A percentile compares a stretch with the other conserved stretches of the same genome.
These are phyloP conservation scores for Nannobrachium achirus DNA, from an alignment of 2,113 vertebrate genomes.

Conservation along the genomic window DNA sequence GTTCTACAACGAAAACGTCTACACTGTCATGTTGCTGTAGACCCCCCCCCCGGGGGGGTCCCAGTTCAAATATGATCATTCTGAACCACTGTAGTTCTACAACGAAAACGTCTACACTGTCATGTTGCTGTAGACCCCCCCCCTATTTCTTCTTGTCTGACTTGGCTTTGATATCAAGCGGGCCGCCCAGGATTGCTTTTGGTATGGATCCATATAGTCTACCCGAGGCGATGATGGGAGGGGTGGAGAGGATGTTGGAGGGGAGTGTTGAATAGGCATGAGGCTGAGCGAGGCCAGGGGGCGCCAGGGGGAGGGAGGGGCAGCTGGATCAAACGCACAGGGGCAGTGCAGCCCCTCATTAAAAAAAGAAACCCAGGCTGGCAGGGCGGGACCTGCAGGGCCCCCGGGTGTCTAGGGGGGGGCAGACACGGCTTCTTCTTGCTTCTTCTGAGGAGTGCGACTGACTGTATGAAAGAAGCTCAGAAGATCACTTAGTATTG, in stretches of 20 bases:
- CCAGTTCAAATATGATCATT: too few species aligned
- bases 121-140: background rate
- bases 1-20: slow-evolving; percentile 32
- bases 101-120: slow-evolving; percentile 36
- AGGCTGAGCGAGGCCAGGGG: slow-evolving; percentile 40
- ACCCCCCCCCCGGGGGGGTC: background rate
- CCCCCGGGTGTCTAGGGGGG: slow-evolving; percentile 57
- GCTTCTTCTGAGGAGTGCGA: slow-evolving; percentile 14
- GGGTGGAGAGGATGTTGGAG: slow-evolving; percentile 49
- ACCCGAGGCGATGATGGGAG: slow-evolving; percentile 55
- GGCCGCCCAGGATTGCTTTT: slow-evolving; percentile 50
- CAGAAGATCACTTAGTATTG: slow-evolving; percentile 7
- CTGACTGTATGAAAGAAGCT: slow-evolving; percentile 29
- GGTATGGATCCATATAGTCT: slow-evolving; percentile 65
- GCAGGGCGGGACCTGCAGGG: slow-evolving; percentile 35
- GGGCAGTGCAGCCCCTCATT: slow-evolving; percentile 74
- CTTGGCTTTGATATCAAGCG: slow-evolving; percentile 67
- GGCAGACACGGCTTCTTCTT: slow-evolving; percentile 15
- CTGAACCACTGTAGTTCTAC: slow-evolving; percentile 18
- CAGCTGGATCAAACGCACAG: slow-evolving; percentile 72
- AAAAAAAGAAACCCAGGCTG: slow-evolving; percentile 66
- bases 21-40: slow-evolving; percentile 18
- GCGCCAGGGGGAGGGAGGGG: slow-evolving; percentile 57
- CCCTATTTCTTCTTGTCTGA: slow-evolving; percentile 27
- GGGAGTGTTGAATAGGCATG: slow-evolving; percentile 76